Evolutionary conservation across 2,113 vertebrate genomes (phyloP).

Genomic region (Labeo catla): DNA sequence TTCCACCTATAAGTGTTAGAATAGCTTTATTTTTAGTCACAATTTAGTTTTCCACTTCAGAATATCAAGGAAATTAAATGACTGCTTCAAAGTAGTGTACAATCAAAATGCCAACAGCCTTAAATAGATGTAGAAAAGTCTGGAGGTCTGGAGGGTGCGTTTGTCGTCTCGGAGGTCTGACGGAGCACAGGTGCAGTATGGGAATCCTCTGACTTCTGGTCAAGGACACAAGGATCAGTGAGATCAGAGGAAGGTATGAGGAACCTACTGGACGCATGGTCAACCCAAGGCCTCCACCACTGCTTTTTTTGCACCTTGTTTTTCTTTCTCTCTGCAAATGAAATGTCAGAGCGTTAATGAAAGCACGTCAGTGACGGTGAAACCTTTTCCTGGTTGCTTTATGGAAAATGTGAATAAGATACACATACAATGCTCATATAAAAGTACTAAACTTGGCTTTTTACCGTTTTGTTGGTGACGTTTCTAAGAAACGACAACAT

Average conservation of each 20-base stretch:
- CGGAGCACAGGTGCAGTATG: conserved; percentile 73
- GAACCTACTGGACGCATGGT: conserved; percentile 99
- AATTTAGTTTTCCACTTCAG: not conserved
- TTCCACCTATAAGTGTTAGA: not conserved
- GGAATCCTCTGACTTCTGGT: conserved; percentile 90
- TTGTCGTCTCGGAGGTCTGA: conserved; percentile 58
- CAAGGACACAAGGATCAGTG: conserved; percentile 98
- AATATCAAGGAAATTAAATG: not conserved
- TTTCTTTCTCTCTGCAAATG: conserved; percentile 88
- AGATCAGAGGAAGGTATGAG: conserved; percentile 85
- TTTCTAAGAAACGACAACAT: not conserved
- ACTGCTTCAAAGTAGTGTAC: not conserved
- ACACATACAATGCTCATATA: not conserved
- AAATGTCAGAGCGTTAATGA: conserved; percentile 57
- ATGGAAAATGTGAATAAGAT: not conserved
- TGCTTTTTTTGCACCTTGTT: conserved; percentile 88
- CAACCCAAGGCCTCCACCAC: conserved; percentile 98
- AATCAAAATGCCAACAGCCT: conserved; percentile 54
- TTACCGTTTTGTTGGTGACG: not conserved
- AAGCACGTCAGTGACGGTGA: conserved; percentile 9
- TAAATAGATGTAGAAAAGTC: conserved; percentile 79
- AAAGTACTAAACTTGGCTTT: not conserved
- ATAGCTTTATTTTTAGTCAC: not conserved
- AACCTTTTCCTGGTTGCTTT: not conserved
- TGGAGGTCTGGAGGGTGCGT: conserved; percentile 65